Base-by-base conservation (phyloP, 2,888 invertebrate genomes). In the Nomada ferruginata region DNA sequence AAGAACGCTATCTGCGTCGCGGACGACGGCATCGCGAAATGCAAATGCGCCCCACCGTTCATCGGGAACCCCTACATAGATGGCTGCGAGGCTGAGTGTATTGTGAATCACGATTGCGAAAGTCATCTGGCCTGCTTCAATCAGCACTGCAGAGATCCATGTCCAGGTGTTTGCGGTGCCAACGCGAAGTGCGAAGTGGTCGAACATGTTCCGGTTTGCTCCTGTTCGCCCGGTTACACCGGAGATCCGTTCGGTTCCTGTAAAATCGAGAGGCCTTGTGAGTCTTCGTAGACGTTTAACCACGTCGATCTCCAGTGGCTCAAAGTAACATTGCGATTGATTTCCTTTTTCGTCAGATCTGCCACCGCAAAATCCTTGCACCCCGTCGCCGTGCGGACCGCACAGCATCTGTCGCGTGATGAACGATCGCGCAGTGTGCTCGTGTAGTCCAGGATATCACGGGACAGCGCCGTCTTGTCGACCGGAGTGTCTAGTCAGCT, bases 181-280 rank as follows among this genome's bases (percentile, higher is more conserved):
- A 97, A 97, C 90, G 97, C 98, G 11, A 96, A 97, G 93, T 98
- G 98, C 91, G 95, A 95, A 50, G 97, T 97, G 0, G 96, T 96
- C 2, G 97, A 97, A 91, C 98, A 98, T 90, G 95, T 97, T 79
- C 97, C 98, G 23, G 95, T 96, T 10, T 98, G 98, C 91, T 96
- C 96, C 55, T 98, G 98, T 90, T 94, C 95, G 47, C 95, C 95
- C 83, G 97, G 97, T 44, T 96, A 96, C 89, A 95, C 96, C 85
- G 98, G 98, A 13, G 97, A 98, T 95, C 97, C 98, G 61, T 97
- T 97, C 92, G 96, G 95, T 20, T 96, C 97, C 7, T 98, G 97
- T 91, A 96, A 96, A 86, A 50, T 89, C 7, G 93, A 93, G 42
- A 91, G 86, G 77, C 26, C 83, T 68, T 66, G 90, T 90, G 77